Evolutionary conservation across 2,113 vertebrate species (phyloP).

Genomic region (Cynocephalus volans): DNA sequence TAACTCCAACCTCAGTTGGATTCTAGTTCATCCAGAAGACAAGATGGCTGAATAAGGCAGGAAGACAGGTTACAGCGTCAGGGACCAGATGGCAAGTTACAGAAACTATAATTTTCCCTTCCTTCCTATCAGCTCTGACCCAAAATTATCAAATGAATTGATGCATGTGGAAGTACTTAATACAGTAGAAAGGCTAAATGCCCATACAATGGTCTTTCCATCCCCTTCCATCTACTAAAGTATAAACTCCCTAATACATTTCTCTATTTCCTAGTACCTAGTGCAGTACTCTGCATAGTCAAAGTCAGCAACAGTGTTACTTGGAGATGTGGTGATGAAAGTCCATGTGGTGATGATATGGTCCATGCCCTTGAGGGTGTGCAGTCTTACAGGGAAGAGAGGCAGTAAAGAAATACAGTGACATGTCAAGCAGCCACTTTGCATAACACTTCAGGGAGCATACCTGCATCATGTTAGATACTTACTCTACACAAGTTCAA

Average conservation of each 20-base stretch:
- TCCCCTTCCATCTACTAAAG: background rate
- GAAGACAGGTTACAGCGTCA: background rate
- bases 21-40: constrained; percentile 66
- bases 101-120: background rate
- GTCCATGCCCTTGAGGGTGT: background rate
- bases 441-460: background rate
- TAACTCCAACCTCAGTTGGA: background rate
- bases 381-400: background rate
- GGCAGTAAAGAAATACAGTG: background rate
- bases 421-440: background rate
- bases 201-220: background rate
- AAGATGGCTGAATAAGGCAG: constrained; percentile 19
- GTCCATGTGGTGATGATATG: background rate
- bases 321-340: background rate
- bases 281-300: background rate
- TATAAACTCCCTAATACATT: background rate
- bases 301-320: background rate
- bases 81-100: background rate
- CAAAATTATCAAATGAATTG: constrained; percentile 27
- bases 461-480: background rate
- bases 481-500: background rate
- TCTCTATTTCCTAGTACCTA: background rate
- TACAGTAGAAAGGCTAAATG: constrained; percentile 1
- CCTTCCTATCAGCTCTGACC: background rate
- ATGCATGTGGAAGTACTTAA: constrained; percentile 13